phyloP scores from a whole-genome alignment of 2,888 invertebrate species.

The Drosophila testacea region DNA sequence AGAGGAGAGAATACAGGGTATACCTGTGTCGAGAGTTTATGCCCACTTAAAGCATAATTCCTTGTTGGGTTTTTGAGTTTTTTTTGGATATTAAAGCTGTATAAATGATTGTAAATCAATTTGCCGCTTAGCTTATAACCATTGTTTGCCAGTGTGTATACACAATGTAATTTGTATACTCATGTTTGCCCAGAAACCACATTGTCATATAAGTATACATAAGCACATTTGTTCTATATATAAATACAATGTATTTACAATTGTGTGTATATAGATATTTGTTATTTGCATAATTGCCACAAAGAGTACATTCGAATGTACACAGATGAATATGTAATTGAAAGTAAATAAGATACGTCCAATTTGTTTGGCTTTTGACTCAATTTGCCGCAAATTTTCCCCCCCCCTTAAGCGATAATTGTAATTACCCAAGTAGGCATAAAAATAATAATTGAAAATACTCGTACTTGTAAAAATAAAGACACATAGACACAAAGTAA shows the following conservation, averaged over 20 bases:
- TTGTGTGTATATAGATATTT: constrained; percentile 1
- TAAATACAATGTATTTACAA: constrained; percentile 4
- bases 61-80: not conserved
- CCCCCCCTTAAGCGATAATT: constrained; percentile 15
- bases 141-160: not conserved
- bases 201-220: constrained; percentile 12
- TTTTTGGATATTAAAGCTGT: not conserved
- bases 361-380: constrained; percentile 32
- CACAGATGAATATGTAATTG: constrained; percentile 30
- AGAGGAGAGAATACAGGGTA: not conserved
- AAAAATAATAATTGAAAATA: constrained; percentile 1
- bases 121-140: constrained; percentile 16
- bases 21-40: not conserved
- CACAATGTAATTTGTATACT: constrained; percentile 10
- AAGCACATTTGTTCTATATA: not conserved
- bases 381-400: constrained; percentile 49
- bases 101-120: constrained; percentile 35
- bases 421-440: constrained; percentile 12
- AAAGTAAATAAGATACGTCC: constrained; percentile 39
- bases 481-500: constrained; percentile 1
- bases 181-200: constrained; percentile 19
- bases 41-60: not conserved
- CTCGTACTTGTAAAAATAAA: not conserved
- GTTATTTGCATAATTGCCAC: constrained; percentile 52
- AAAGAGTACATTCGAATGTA: constrained; percentile 13